Conservation (phyloP, 2,888 invertebrate species). For the Scaptomyza flava region DNA sequence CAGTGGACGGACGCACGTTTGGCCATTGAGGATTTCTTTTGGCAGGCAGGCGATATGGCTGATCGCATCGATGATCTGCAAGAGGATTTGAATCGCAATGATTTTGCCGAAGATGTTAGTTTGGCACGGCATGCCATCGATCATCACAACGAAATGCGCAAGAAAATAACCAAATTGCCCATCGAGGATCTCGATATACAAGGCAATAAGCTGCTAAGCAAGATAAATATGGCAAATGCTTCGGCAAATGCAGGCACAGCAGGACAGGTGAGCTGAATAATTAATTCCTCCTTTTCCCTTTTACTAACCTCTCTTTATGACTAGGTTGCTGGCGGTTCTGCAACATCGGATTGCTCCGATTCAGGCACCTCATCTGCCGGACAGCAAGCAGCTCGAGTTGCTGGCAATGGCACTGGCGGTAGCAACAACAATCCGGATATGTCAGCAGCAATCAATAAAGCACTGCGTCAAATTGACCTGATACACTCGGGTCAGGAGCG, state of each 20-base stretch:
- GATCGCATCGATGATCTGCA: conserved; percentile 96
- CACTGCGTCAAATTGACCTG: conserved; percentile 93
- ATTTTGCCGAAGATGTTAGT: conserved; percentile 97
- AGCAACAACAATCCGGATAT: conserved; percentile 83
- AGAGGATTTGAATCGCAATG: conserved; percentile 95
- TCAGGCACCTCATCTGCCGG: conserved; percentile 83
- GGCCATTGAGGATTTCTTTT: conserved; percentile 97
- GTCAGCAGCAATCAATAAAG: conserved; percentile 88
- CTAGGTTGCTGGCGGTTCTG: conserved; percentile 56
- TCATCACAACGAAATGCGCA: conserved; percentile 96
- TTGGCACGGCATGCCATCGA: conserved; percentile 96
- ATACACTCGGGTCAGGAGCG: conserved; percentile 96
- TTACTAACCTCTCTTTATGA: neutral
- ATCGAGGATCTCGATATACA: conserved; percentile 96
- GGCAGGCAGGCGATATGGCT: conserved; percentile 97
- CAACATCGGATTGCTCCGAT: conserved; percentile 85
- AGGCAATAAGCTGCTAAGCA: conserved; percentile 88
- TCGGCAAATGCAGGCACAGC: conserved; percentile 52
- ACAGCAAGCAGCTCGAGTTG: conserved; percentile 33
- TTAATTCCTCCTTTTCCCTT: neutral
- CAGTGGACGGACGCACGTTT: conserved; percentile 98
- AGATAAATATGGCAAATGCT: conserved; percentile 76
- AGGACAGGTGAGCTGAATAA: conserved; percentile 48
- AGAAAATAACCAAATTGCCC: conserved; percentile 96
- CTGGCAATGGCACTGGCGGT: conserved; percentile 3